Evolutionary conservation across 2,888 invertebrate genomes (phyloP).

Genomic region (Ormia ochracea): DNA sequence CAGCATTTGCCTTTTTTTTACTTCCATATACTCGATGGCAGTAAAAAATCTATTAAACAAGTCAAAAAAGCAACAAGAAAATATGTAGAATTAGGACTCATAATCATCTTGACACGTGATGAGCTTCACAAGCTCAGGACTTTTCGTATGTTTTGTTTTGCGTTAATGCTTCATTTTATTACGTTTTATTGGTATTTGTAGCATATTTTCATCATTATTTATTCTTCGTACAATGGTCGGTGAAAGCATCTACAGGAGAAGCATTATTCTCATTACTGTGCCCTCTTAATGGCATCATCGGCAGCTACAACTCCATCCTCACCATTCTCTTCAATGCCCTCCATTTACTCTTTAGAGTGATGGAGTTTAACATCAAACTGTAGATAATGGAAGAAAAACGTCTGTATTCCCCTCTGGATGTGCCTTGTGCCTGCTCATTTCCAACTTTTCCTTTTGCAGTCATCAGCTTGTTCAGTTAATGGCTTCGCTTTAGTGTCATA

Average conservation of each 20-base stretch:
- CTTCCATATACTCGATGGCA: not conserved
- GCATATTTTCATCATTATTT: slow-evolving; percentile 10
- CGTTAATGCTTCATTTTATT: not conserved
- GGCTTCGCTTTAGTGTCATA: no score
- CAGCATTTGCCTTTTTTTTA: not conserved
- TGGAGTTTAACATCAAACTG: not conserved
- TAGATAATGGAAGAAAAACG: not conserved
- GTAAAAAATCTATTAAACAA: not conserved
- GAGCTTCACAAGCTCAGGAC: not conserved
- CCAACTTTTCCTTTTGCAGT: not conserved
- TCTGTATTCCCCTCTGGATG: slow-evolving; percentile 12
- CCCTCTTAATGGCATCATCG: not conserved
- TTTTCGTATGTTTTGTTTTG: not conserved
- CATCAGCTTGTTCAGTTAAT: slow-evolving; percentile 5
- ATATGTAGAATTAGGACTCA: not conserved
- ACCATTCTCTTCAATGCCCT: not conserved
- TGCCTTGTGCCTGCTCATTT: slow-evolving; percentile 35
- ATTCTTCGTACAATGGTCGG: not conserved
- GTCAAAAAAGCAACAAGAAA: not conserved
- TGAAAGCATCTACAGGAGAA: not conserved
- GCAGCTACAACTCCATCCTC: not conserved
- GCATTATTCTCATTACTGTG: not conserved
- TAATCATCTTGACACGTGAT: slow-evolving; percentile 29
- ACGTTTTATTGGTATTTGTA: slow-evolving; percentile 6
- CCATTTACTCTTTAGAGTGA: not conserved